Evolutionary conservation across 2,888 invertebrate species (phyloP).

Genomic region (Synanthedon andrenaeformis): DNA sequence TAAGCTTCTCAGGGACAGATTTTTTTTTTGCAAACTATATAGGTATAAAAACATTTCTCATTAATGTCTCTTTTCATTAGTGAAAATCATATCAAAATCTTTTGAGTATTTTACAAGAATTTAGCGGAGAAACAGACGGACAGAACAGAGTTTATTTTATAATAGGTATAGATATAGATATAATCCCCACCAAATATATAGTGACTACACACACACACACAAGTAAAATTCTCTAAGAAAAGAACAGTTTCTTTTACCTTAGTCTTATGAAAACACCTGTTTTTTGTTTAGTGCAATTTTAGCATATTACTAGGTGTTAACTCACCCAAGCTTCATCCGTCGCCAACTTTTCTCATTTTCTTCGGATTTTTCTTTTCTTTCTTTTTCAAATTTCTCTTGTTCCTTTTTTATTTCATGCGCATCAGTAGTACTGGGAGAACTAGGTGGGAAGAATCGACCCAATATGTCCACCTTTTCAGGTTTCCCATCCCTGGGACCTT

Average conservation of each 20-base stretch:
- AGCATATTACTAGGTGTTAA: too few relatives aligned
- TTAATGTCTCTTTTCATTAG: too few relatives aligned
- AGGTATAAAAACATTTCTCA: too few relatives aligned
- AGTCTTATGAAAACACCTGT: too few relatives aligned
- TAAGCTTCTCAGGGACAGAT: too few relatives aligned
- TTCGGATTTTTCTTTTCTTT: slow-evolving; percentile 65
- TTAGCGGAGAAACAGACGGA: too few relatives aligned
- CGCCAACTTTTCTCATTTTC: slow-evolving; percentile 79
- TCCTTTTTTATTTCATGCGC: slow-evolving; percentile 66
- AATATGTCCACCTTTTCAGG: slow-evolving; percentile 56
- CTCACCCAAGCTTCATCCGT: slow-evolving; percentile 77
- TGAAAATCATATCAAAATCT: not conserved
- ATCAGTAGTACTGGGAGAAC: slow-evolving; percentile 41
- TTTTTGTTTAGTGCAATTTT: too few relatives aligned
- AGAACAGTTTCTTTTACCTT: too few relatives aligned
- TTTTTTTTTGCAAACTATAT: too few relatives aligned
- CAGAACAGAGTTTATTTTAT: too few relatives aligned
- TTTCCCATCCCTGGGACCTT: slow-evolving; percentile 33
- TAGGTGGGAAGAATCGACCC: slow-evolving; percentile 71
- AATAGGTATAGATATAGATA: too few relatives aligned
- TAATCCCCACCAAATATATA: not conserved
- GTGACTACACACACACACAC: not conserved
- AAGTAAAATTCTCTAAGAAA: not conserved
- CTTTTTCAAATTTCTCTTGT: slow-evolving; percentile 67
- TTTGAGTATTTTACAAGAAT: too few relatives aligned